Percentiles rank a stretch among this genome's conserved stretches.
Evolutionary conservation across 2,888 invertebrate genomes (phyloP).

Genomic region (Cloeon dipterum): DNA sequence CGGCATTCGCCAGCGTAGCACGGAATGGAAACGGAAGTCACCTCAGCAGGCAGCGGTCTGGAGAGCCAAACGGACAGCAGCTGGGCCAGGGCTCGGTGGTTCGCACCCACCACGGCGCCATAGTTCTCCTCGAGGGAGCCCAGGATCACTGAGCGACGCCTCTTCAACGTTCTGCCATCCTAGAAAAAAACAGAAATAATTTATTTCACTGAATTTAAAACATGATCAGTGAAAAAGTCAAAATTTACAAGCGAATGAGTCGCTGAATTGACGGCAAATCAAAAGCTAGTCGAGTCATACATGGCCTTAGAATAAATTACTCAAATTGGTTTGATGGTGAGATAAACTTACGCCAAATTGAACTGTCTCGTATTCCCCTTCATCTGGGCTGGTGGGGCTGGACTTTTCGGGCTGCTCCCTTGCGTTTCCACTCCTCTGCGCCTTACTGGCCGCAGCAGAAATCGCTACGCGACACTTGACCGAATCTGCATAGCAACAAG

Average conservation of each 20-base stretch:
- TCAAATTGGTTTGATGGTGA: conserved; percentile 18
- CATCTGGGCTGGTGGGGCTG: neutral
- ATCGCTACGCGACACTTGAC: too few species aligned
- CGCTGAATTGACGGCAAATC: too few species aligned
- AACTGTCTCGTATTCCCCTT: conserved; percentile 21
- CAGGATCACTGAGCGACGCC: conserved; percentile 60
- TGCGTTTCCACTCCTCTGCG: conserved; percentile 8
- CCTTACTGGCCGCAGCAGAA: conserved; percentile 11
- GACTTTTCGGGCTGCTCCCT: neutral
- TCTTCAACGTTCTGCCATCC: conserved; percentile 19
- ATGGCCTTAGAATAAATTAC: too few species aligned
- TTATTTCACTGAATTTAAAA: neutral
- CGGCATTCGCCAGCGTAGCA: conserved; percentile 16
- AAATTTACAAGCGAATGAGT: too few species aligned
- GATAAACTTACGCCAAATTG: conserved; percentile 14
- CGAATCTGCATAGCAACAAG: too few species aligned
- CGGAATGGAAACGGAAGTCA: neutral
- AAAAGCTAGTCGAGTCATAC: too few species aligned
- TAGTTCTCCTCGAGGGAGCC: conserved; percentile 75
- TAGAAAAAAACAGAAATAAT: neutral
- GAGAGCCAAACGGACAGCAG: neutral
- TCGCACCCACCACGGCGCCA: conserved; percentile 70
- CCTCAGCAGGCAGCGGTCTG: conserved; percentile 9
- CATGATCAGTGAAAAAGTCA: neutral
- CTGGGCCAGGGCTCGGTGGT: conserved; percentile 72